These are phyloP conservation scores for Tridacna crocea DNA, from an alignment of 2,888 invertebrate genomes.

Conservation along the genomic window DNA sequence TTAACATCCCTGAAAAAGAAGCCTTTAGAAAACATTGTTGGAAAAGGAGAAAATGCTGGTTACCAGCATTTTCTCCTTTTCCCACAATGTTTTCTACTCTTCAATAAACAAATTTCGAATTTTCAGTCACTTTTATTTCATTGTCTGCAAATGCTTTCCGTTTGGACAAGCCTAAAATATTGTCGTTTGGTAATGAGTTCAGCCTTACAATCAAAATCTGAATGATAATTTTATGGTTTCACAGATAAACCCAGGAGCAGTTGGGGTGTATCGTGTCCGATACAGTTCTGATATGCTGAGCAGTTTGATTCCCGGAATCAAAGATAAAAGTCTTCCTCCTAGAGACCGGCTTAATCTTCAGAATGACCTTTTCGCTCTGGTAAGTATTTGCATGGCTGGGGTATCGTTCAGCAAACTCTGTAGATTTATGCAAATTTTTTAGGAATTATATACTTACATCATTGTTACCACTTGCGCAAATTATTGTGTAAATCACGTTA, in stretches of 20 bases:
- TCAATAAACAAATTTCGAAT: too few relatives aligned
- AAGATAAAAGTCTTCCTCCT: constrained; percentile 91
- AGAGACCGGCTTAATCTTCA: constrained; percentile 95
- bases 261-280: constrained; percentile 95
- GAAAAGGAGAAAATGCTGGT: too few relatives aligned
- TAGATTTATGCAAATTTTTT: neutral
- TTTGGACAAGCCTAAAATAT: too few relatives aligned
- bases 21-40: too few relatives aligned
- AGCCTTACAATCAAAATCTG: too few relatives aligned
- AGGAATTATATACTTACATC: neutral
- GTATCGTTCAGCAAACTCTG: constrained; percentile 62
- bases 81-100: too few relatives aligned
- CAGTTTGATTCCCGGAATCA: constrained; percentile 91
- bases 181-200: too few relatives aligned
- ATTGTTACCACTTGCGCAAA: neutral
- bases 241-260: constrained; percentile 91
- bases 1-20: too few relatives aligned
- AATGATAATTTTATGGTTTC: constrained; percentile 7
- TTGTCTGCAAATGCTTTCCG: too few relatives aligned
- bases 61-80: too few relatives aligned
- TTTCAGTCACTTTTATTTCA: too few relatives aligned
- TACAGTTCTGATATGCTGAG: constrained; percentile 91
- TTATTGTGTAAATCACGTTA: too few relatives aligned
- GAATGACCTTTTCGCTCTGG: constrained; percentile 96
- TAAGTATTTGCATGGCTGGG: constrained; percentile 68